Percentiles rank a stretch among this genome's conserved stretches.
Conservation (phyloP, 2,797 vertebrate genomes). For the Gephyroberyx darwinii region DNA sequence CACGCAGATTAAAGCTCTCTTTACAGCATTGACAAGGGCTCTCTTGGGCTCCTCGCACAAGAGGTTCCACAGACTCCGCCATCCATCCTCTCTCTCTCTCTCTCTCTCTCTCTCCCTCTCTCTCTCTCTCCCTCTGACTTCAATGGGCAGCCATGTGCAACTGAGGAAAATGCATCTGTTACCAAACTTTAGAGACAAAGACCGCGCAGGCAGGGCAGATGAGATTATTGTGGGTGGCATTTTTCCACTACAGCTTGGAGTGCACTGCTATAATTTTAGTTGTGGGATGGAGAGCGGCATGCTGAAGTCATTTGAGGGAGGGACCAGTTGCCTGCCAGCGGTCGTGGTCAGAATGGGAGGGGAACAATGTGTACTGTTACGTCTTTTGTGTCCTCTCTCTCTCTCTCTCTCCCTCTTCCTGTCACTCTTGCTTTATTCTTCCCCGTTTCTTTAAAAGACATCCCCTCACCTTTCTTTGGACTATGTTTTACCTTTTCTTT, state of each 20-base stretch:
- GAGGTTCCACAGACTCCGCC: constrained; percentile 79
- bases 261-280: constrained; percentile 84
- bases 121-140: constrained; percentile 64
- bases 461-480: constrained; percentile 14
- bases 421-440: constrained; percentile 28
- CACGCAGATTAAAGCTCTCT: constrained; percentile 84
- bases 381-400: constrained; percentile 83
- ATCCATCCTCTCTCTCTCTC: constrained; percentile 63
- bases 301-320: constrained; percentile 87
- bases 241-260: constrained; percentile 83
- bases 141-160: constrained; percentile 74
- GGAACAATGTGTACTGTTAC: constrained; percentile 78
- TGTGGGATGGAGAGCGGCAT: constrained; percentile 82
- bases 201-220: constrained; percentile 72
- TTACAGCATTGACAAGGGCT: constrained; percentile 82
- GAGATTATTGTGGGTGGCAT: constrained; percentile 82
- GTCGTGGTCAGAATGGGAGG: constrained; percentile 83
- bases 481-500: constrained; percentile 29
- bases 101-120: not conserved
- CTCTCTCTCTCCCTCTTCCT: constrained; percentile 62
- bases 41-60: constrained; percentile 78
- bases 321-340: constrained; percentile 80
- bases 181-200: constrained; percentile 79
- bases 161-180: constrained; percentile 82
- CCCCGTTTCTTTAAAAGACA: not conserved